Conservation (phyloP, 1,140 invertebrate species). For the Brachionus paranguensis region DNA sequence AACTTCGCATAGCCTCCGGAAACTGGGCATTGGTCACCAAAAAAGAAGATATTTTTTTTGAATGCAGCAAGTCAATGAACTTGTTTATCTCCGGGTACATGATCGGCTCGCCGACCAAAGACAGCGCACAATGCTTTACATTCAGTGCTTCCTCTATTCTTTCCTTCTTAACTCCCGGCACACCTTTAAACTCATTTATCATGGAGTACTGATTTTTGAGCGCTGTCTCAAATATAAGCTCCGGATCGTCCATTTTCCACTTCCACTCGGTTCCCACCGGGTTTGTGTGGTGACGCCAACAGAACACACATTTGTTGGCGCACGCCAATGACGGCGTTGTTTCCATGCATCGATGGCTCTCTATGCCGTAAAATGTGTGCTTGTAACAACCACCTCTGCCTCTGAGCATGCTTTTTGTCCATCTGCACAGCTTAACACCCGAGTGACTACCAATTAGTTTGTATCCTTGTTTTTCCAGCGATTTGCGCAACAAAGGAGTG, state of each 20-base stretch:
- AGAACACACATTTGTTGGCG: slow-evolving; percentile 67
- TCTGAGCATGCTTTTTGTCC: slow-evolving; percentile 65
- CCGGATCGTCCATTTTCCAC: slow-evolving; percentile 63
- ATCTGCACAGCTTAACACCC: slow-evolving; percentile 64
- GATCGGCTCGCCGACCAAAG: slow-evolving; percentile 65
- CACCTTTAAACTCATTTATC: slow-evolving; percentile 63
- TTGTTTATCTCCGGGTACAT: slow-evolving; percentile 66
- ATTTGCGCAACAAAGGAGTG: slow-evolving; percentile 58
- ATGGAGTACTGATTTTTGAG: slow-evolving; percentile 60
- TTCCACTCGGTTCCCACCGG: slow-evolving; percentile 67
- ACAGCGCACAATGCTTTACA: slow-evolving; percentile 62
- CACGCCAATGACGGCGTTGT: slow-evolving; percentile 64
- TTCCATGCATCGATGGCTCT: slow-evolving; percentile 64
- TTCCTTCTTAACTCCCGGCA: slow-evolving; percentile 61
- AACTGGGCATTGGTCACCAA: slow-evolving; percentile 66
- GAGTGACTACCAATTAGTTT: slow-evolving; percentile 63
- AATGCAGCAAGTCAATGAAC: slow-evolving; percentile 60
- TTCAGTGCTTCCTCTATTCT: slow-evolving; percentile 59
- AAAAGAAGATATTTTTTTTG: slow-evolving; percentile 60
- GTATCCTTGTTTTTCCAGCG: slow-evolving; percentile 64
- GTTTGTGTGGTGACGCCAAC: slow-evolving; percentile 66
- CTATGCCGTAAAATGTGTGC: slow-evolving; percentile 66
- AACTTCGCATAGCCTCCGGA: slow-evolving; percentile 60
- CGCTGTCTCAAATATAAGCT: slow-evolving; percentile 59
- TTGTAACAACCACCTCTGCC: slow-evolving; percentile 66